phyloP scores from a whole-genome alignment of 2,888 invertebrate genomes.

The Diachrysia chrysitis region DNA sequence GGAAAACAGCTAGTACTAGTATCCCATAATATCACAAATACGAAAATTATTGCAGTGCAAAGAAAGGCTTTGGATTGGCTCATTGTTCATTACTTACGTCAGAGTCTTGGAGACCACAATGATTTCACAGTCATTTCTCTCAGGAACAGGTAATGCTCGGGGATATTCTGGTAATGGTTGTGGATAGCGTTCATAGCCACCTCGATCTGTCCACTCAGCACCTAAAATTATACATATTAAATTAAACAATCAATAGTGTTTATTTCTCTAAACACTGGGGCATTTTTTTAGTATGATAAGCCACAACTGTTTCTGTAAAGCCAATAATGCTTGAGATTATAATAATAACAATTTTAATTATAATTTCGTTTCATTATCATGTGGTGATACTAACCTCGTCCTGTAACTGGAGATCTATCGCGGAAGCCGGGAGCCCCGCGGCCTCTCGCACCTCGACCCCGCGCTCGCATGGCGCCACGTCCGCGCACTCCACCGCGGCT shows the following conservation, averaged over 20 bases:
- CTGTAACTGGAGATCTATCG: conserved; percentile 74
- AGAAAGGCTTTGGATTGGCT: not conserved
- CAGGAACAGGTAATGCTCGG: conserved; percentile 82
- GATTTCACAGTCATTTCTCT: conserved; percentile 96
- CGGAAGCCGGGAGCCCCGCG: conserved; percentile 69
- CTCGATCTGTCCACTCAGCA: conserved; percentile 76
- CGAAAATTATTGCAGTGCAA: not conserved
- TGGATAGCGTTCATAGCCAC: conserved; percentile 75
- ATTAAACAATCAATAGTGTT: no score
- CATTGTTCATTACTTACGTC: conserved; percentile 90
- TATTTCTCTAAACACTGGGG: no score
- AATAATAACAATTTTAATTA: no score
- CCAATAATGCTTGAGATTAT: no score
- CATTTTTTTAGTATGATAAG: no score
- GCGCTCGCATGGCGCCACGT: conserved; percentile 46
- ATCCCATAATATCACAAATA: no score
- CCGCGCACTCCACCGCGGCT: conserved; percentile 57
- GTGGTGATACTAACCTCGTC: conserved; percentile 56
- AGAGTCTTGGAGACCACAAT: conserved; percentile 95
- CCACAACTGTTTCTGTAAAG: no score
- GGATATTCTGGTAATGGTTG: conserved; percentile 75
- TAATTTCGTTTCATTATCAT: no score
- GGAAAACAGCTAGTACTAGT: no score
- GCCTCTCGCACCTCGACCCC: conserved; percentile 64
- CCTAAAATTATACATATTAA: conserved; percentile 49